These are phyloP conservation scores for Sarcophaga caerulescens DNA, from an alignment of 2,888 invertebrate genomes.

Conservation along the genomic window DNA sequence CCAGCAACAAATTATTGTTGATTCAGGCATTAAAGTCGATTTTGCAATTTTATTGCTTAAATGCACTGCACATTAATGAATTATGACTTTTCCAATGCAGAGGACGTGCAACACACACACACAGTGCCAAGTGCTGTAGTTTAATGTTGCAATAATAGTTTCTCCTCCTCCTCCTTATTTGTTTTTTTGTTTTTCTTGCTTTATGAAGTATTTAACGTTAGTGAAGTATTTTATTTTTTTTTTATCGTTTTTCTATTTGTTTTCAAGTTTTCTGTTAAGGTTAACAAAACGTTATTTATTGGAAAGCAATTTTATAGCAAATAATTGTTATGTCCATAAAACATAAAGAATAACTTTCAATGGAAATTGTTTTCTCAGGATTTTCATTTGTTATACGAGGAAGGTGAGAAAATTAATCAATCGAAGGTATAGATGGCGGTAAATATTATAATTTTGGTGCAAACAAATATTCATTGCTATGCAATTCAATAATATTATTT, in stretches of 20 bases:
- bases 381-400: too few relatives aligned
- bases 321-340: too few relatives aligned
- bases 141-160: not conserved
- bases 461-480: too few relatives aligned
- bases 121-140: not conserved
- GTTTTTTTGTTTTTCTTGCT: too few relatives aligned
- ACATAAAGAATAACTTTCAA: too few relatives aligned
- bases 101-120: not conserved
- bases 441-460: too few relatives aligned
- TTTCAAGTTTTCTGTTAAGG: constrained; percentile 32
- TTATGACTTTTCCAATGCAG: constrained; percentile 28
- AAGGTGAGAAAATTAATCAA: too few relatives aligned
- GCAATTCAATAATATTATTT: too few relatives aligned
- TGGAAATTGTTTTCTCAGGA: too few relatives aligned
- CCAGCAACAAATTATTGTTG: constrained; percentile 30
- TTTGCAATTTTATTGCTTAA: constrained; percentile 47
- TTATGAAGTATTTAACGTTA: not conserved
- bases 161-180: not conserved
- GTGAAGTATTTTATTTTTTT: too few relatives aligned
- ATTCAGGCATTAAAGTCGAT: constrained; percentile 32
- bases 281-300: constrained; percentile 15
- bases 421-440: too few relatives aligned
- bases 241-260: not conserved
- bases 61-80: constrained; percentile 33
- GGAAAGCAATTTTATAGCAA: not conserved